These are phyloP conservation scores for Styela plicata DNA, from an alignment of 23 tunicate species.

Conservation along the genomic window DNA sequence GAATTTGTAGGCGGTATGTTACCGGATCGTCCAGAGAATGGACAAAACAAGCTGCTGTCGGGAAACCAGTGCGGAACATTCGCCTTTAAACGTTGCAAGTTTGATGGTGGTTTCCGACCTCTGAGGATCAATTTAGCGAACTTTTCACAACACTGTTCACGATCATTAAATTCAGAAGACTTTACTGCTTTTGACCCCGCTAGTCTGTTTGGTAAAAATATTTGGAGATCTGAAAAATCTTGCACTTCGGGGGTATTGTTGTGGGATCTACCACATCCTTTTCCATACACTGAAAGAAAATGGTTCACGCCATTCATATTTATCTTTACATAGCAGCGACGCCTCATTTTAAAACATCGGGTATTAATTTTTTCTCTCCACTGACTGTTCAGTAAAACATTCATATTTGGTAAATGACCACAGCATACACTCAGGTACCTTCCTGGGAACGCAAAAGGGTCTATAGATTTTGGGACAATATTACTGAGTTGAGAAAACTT, in stretches of 20 bases:
- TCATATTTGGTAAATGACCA: too few species aligned
- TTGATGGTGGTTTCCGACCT: constrained; percentile 28
- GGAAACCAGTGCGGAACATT: constrained; percentile 32
- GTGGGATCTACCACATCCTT: neutral
- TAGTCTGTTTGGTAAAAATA: neutral
- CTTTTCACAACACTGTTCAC: neutral
- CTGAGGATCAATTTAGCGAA: neutral
- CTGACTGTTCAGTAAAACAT: too few species aligned
- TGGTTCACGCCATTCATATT: too few species aligned
- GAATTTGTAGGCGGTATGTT: constrained; percentile 30
- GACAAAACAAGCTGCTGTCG: constrained; percentile 38
- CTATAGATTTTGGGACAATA: too few species aligned
- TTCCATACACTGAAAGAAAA: neutral
- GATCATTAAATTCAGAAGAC: neutral
- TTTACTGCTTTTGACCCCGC: neutral
- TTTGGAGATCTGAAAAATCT: neutral
- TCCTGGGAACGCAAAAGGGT: too few species aligned
- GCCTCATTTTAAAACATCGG: too few species aligned
- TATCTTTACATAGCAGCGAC: too few species aligned
- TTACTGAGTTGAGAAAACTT: too few species aligned
- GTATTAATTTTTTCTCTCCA: too few species aligned
- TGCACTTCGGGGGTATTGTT: neutral
- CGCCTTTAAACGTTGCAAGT: constrained; percentile 7
- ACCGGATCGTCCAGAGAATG: constrained; percentile 43
- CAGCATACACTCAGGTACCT: too few species aligned